Evolutionary conservation across 2,888 invertebrate species (phyloP).

Genomic region (Automeris io): DNA sequence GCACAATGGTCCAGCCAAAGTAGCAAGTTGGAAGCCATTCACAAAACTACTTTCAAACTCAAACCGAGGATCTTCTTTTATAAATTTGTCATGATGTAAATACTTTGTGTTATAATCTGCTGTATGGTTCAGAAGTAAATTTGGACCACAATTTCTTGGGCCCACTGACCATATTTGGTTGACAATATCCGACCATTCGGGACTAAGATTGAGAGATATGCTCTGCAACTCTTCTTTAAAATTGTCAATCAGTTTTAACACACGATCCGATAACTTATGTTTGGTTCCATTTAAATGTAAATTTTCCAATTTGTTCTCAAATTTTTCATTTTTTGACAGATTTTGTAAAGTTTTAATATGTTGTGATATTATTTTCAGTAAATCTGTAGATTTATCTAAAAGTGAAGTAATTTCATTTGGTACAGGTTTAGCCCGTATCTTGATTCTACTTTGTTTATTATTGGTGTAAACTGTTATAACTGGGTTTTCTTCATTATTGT

Average conservation of each 20-base stretch:
- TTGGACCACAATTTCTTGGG: constrained; percentile 91
- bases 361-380: constrained; percentile 81
- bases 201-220: constrained; percentile 77
- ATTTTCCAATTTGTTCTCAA: constrained; percentile 45
- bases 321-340: constrained; percentile 47
- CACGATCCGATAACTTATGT: constrained; percentile 53
- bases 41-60: constrained; percentile 87
- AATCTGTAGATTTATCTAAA: constrained; percentile 82
- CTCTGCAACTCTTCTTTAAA: constrained; percentile 77
- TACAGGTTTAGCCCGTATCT: constrained; percentile 86
- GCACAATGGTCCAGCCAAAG: constrained; percentile 94
- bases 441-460: constrained; percentile 83
- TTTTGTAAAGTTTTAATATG: constrained; percentile 62
- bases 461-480: constrained; percentile 79
- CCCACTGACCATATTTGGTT: constrained; percentile 94
- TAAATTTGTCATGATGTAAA: constrained; percentile 51
- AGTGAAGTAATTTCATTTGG: constrained; percentile 83
- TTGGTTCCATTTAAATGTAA: constrained; percentile 42
- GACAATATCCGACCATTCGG: constrained; percentile 70
- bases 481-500: constrained; percentile 66
- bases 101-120: constrained; percentile 76
- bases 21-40: constrained; percentile 91
- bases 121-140: constrained; percentile 90
- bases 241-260: constrained; percentile 58
- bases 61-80: constrained; percentile 72